Evolutionary conservation across 1,140 invertebrate genomes (phyloP), one percentile per base, ranked within the genome.

Genomic region (Probaryconus sp.): DNA sequence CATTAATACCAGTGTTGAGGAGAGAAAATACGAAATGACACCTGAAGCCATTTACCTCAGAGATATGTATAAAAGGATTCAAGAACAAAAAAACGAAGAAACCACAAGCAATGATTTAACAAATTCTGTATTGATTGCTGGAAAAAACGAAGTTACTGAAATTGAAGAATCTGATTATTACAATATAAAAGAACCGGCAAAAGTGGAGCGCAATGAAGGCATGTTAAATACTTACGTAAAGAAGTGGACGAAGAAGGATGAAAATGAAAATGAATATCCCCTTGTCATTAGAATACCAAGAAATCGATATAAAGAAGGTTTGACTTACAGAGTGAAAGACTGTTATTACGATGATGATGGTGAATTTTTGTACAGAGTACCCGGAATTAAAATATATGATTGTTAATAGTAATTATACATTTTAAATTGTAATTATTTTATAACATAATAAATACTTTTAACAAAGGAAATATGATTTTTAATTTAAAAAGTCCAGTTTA

Each of bases 261-360:
- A 77, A 0, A 31, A 20, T 17, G 17, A 83, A 6, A 35, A 63
- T n/a, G 13, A 78, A 42, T 90, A 92, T 81, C 88, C 90, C 58
- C 87, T 90, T 50, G 86, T 82, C 70, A 93, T 94, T 67, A 89
- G 88, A 55, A 93, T 94, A 48, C 92, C 93, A 3, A 89, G 89
- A 50, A 88, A 89, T 45, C 83, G 89, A 7, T 89, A 85, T 11
- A 90, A 90, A 67, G 82, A 83, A 76, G 91, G 90, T 13, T 89
- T 89, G 20, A 93, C 91, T 9, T 94, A 93, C 77, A 91, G 91
- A 81, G 88, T 94, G 1, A 89, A 91, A 70, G 93, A 94, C 86
- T 92, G 92, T 73, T 94, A 91, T 84, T 94, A 94, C 82, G 92
- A 94, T 83, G 88, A 91, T 80, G 92, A 94, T 89, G 93, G 93